Conservation (phyloP, 2,888 invertebrate species). For the Oxytorus armatus region DNA sequence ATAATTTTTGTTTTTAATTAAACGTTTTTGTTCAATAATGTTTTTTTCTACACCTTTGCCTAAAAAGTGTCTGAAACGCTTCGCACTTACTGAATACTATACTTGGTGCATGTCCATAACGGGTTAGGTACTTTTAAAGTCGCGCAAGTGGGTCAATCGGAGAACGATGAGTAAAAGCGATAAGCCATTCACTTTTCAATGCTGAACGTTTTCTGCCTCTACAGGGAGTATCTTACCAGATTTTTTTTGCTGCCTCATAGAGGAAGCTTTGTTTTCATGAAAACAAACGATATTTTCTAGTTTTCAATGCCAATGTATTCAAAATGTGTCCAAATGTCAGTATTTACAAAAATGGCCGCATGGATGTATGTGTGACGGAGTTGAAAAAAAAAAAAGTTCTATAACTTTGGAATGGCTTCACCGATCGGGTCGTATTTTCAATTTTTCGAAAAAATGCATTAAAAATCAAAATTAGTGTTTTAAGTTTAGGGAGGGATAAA, state of each 20-base stretch:
- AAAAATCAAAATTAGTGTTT: no score
- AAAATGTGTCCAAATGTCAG: no score
- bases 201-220: neutral
- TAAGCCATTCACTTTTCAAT: conserved; percentile 70
- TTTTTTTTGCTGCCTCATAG: neutral
- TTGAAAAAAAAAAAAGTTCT: no score
- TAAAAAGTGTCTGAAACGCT: neutral
- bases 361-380: no score
- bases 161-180: conserved; percentile 58
- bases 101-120: conserved; percentile 47
- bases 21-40: no score
- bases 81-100: neutral
- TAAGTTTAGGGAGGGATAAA: no score
- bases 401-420: no score
- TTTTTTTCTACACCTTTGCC: conserved; percentile 1
- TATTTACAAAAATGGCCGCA: no score
- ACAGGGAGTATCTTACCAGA: neutral
- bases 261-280: neutral
- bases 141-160: conserved; percentile 71
- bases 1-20: conserved; percentile 19
- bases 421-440: no score
- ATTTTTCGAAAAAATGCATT: no score
- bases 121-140: conserved; percentile 63
- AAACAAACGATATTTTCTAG: neutral
- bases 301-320: no score